phyloP scores from a whole-genome alignment of 92 coral and sea anemone genomes.

The Epizoanthus scotinus region DNA sequence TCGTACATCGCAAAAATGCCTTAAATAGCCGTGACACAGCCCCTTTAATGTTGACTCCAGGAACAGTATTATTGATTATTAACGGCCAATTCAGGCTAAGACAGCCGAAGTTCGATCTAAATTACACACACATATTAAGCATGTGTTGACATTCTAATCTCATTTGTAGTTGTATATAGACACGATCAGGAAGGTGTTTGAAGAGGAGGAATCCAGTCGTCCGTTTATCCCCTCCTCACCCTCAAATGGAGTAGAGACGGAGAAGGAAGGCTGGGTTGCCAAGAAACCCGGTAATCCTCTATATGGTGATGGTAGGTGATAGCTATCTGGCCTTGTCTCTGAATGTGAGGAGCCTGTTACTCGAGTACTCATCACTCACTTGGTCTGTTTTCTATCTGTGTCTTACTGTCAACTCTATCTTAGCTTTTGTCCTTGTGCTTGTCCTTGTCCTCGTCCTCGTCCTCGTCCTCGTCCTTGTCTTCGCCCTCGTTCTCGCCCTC shows the following conservation, averaged over 20 bases:
- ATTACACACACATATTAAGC: background rate
- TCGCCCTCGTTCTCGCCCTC: too few relatives aligned
- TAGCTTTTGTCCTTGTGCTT: background rate
- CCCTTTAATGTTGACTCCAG: too few relatives aligned
- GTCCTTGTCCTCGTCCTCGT: background rate
- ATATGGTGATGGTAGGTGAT: constrained; percentile 89
- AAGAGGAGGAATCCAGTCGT: constrained; percentile 67
- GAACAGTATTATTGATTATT: too few relatives aligned
- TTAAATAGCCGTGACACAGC: too few relatives aligned
- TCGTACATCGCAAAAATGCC: too few relatives aligned
- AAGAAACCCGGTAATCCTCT: constrained; percentile 75
- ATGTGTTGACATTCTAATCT: background rate
- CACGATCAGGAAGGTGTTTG: constrained; percentile 71
- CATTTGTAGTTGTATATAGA: constrained; percentile 74
- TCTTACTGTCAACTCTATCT: background rate
- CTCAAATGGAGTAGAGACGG: constrained; percentile 88
- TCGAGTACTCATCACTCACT: background rate
- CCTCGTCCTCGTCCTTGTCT: too few relatives aligned
- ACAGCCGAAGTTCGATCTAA: background rate
- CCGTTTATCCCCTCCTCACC: constrained; percentile 95
- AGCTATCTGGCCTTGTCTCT: background rate
- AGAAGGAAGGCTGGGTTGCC: constrained; percentile 95
- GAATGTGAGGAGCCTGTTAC: too few relatives aligned
- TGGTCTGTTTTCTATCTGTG: background rate
- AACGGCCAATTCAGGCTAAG: too few relatives aligned